These are phyloP conservation scores for Sitta europaea DNA, from an alignment of 2,113 vertebrate species.

Conservation along the genomic window DNA sequence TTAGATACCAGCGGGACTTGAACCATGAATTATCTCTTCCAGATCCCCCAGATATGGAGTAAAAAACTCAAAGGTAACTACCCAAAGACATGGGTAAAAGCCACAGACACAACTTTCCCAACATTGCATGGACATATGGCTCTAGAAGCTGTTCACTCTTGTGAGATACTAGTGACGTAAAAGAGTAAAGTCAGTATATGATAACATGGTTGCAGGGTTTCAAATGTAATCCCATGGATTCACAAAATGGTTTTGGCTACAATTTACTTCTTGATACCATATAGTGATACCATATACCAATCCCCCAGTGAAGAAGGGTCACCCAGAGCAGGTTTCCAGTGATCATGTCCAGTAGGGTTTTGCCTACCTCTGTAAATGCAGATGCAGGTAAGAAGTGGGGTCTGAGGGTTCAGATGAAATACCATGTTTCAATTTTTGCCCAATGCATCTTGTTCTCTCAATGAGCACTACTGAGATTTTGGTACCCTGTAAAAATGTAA, in stretches of 20 bases:
- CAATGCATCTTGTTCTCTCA: background rate
- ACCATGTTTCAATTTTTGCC: background rate
- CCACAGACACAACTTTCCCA: background rate
- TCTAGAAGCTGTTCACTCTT: background rate
- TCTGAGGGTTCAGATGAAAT: background rate
- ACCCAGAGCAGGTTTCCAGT: background rate
- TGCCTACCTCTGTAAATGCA: background rate
- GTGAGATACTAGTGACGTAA: background rate
- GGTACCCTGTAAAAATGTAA: background rate
- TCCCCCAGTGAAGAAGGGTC: rapidly evolving
- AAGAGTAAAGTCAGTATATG: background rate
- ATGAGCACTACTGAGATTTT: background rate
- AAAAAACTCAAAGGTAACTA: background rate
- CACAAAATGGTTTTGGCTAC: background rate
- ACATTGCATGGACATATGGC: no score
- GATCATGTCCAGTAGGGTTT: background rate
- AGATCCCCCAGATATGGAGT: background rate
- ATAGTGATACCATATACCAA: no score
- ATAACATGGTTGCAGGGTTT: background rate
- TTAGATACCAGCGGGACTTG: background rate
- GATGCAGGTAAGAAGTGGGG: background rate
- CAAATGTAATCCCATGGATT: background rate
- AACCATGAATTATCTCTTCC: background rate
- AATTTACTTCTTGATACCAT: rapidly evolving
- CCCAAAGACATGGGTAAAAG: background rate